phyloP scores from a whole-genome alignment of 2,888 invertebrate species.

The Pandemis heparana region DNA sequence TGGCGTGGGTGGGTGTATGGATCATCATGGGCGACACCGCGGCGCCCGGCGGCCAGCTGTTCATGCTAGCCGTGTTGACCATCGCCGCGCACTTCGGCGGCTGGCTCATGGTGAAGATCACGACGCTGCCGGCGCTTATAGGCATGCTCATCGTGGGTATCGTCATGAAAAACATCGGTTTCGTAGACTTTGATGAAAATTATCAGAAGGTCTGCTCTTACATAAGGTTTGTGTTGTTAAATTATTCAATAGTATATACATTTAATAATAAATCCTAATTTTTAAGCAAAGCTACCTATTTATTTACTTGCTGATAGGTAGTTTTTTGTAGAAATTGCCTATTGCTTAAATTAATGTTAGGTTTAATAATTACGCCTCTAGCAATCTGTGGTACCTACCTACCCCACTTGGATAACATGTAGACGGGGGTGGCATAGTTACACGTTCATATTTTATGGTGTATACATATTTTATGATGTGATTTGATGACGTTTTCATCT shows the following conservation, averaged over 20 bases:
- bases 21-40: slow-evolving; percentile 91
- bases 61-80: slow-evolving; percentile 90
- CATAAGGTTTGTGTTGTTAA: slow-evolving; percentile 84
- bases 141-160: slow-evolving; percentile 95
- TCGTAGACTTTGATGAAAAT: slow-evolving; percentile 89
- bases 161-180: slow-evolving; percentile 89
- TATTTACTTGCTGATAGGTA: no score
- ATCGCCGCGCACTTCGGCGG: slow-evolving; percentile 94
- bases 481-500: no score
- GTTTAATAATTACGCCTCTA: no score
- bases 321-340: no score
- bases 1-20: slow-evolving; percentile 92
- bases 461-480: background rate
- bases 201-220: slow-evolving; percentile 89
- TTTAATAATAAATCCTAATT: background rate
- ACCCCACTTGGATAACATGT: background rate
- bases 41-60: slow-evolving; percentile 94
- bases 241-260: background rate
- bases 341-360: no score
- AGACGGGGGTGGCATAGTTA: background rate
- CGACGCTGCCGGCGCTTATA: slow-evolving; percentile 93
- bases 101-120: slow-evolving; percentile 90
- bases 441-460: background rate
- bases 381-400: background rate
- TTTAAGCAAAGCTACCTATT: background rate